Evolutionary conservation across 2,113 vertebrate species (phyloP).

Genomic region (Dendropsophus ebraccatus): DNA sequence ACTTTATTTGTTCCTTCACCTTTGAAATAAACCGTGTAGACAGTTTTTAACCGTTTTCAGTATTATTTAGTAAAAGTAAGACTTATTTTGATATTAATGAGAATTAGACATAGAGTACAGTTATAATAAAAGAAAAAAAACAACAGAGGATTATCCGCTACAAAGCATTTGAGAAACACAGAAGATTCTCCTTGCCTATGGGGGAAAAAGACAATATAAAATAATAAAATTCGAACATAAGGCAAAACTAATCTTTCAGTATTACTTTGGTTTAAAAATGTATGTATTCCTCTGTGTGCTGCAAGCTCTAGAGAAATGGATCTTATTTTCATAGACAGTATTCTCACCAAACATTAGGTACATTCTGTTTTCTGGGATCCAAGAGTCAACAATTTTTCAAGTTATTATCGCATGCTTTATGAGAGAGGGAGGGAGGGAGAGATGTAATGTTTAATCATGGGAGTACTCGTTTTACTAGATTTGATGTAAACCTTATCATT

Average conservation of each 20-base stretch:
- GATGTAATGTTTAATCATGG: no score
- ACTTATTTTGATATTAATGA: constrained; percentile 32
- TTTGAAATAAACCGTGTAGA: background rate
- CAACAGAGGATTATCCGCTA: background rate
- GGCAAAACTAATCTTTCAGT: constrained; percentile 44
- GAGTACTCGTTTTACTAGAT: no score
- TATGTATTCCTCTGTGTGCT: constrained; percentile 36
- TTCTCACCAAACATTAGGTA: background rate
- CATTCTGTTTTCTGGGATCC: background rate
- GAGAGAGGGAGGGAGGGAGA: no score
- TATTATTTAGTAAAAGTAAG: background rate
- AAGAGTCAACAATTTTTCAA: background rate
- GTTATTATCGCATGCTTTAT: background rate
- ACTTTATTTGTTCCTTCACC: background rate
- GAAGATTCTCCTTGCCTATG: constrained; percentile 17
- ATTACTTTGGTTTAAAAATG: constrained; percentile 43
- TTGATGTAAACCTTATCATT: no score
- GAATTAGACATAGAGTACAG: constrained; percentile 28
- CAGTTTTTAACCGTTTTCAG: background rate
- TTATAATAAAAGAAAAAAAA: constrained; percentile 13
- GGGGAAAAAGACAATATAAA: constrained; percentile 43
- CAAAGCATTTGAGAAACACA: constrained; percentile 27
- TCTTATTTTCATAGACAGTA: constrained; percentile 2
- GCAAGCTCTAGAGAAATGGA: constrained; percentile 19
- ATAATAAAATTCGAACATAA: constrained; percentile 40